phyloP scores from a whole-genome alignment of 2,113 vertebrate genomes.

The Numida meleagris region DNA sequence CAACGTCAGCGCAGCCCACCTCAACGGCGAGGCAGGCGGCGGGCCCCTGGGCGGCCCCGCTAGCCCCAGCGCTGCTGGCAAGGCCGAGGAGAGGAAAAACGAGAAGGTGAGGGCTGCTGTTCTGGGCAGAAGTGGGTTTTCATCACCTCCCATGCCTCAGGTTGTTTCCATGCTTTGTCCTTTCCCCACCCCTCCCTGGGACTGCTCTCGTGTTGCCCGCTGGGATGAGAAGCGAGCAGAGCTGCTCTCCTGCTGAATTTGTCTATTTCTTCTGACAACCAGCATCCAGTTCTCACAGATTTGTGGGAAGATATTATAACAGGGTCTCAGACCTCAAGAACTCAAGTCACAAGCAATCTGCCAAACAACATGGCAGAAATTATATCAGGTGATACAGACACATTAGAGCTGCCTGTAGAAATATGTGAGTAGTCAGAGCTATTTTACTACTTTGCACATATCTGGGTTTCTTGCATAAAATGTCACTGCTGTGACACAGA shows the following conservation, averaged over 20 bases:
- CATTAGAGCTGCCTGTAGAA: neutral
- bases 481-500: neutral
- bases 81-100: constrained; percentile 84
- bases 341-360: neutral
- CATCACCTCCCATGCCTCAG: neutral
- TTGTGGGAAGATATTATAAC: neutral
- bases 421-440: neutral
- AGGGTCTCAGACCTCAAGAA: neutral
- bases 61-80: constrained; percentile 77
- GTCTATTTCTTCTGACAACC: neutral
- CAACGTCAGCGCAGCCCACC: constrained; percentile 86
- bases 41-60: constrained; percentile 70
- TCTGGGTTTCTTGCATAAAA: neutral
- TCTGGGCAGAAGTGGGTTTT: neutral
- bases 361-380: accelerated
- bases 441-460: neutral
- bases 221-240: neutral
- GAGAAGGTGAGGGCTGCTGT: constrained; percentile 85
- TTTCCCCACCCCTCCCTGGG: neutral
- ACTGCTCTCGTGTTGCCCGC: accelerated
- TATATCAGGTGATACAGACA: neutral
- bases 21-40: constrained; percentile 79
- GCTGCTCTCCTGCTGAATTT: neutral
- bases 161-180: neutral
- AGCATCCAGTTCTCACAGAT: neutral